Conservation (phyloP, 2,113 vertebrate genomes). For the Cricetomys ansorgei region DNA sequence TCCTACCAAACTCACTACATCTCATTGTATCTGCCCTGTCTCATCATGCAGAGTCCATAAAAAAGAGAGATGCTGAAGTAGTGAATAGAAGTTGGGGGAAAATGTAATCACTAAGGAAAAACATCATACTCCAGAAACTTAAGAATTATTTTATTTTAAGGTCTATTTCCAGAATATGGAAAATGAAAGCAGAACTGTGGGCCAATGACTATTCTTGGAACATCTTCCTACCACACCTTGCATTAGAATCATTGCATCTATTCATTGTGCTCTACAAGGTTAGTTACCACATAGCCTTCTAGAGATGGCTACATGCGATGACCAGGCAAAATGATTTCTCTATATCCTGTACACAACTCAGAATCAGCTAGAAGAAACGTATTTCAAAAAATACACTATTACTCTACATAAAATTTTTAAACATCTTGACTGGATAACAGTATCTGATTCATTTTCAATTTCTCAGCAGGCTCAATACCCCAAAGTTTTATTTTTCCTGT, state of each 20-base stretch:
- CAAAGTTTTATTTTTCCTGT: slow-evolving; percentile 21
- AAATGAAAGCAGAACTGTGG: neutral
- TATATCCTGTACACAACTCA: neutral
- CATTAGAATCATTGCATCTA: neutral
- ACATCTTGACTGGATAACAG: slow-evolving; percentile 47
- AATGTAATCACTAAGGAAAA: neutral
- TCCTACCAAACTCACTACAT: neutral
- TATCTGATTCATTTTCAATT: slow-evolving; percentile 68
- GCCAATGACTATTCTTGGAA: neutral
- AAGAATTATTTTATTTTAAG: neutral
- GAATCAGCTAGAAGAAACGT: slow-evolving; percentile 6
- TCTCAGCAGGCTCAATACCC: slow-evolving; percentile 19
- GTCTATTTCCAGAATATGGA: neutral
- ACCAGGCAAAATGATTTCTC: neutral
- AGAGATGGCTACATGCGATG: neutral
- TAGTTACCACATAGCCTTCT: neutral
- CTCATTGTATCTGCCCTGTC: neutral
- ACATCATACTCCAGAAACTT: neutral
- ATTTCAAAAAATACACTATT: slow-evolving; percentile 28
- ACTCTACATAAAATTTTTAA: slow-evolving; percentile 43
- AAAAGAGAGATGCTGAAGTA: neutral
- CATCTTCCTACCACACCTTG: fast-evolving
- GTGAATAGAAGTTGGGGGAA: neutral
- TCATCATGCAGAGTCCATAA: neutral
- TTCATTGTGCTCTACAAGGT: neutral